These are phyloP conservation scores for Amblyopsis rosae DNA, from an alignment of 2,113 vertebrate species.

Conservation along the genomic window DNA sequence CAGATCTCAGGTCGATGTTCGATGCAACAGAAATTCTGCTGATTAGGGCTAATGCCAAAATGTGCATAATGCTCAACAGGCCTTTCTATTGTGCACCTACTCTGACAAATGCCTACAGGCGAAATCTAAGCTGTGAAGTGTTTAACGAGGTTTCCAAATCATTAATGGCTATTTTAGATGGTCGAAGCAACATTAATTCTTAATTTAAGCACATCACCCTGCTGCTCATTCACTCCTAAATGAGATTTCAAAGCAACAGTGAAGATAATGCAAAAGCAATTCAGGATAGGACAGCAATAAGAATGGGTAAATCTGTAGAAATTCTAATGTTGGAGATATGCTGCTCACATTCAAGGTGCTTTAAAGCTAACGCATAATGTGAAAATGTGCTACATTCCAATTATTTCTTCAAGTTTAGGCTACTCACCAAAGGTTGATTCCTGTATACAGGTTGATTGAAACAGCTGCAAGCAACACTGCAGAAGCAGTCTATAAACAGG, in stretches of 20 bases:
- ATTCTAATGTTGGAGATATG: neutral
- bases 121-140: neutral
- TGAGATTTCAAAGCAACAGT: slow-evolving; percentile 1
- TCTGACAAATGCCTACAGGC: neutral
- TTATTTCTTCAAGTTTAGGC: slow-evolving; percentile 5
- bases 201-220: neutral
- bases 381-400: neutral
- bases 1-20: too few relatives aligned
- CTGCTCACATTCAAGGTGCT: neutral
- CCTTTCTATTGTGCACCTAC: neutral
- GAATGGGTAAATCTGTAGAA: neutral
- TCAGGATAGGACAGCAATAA: neutral
- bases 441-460: too few relatives aligned
- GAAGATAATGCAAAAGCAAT: neutral
- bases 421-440: slow-evolving; percentile 3
- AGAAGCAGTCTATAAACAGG: slow-evolving; percentile 8
- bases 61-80: too few relatives aligned
- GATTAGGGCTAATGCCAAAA: too few relatives aligned
- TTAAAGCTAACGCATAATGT: neutral
- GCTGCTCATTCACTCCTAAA: neutral
- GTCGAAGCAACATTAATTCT: neutral
- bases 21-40: too few relatives aligned
- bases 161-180: neutral
- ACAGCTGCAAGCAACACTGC: neutral
- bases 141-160: neutral